Conservation (phyloP, 1,140 invertebrate species). For the Coptotermes formosanus region DNA sequence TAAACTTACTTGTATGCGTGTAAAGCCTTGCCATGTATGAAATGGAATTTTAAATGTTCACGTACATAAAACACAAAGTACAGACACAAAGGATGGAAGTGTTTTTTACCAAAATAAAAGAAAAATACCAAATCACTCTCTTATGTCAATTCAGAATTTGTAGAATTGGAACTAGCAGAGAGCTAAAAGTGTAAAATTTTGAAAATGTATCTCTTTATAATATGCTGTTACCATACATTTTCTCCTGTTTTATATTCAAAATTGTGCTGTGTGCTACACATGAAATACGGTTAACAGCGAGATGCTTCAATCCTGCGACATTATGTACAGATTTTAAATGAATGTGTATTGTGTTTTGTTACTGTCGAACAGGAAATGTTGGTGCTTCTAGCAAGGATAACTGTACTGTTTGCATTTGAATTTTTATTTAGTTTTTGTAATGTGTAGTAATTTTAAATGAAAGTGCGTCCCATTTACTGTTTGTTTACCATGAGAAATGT, state of each 20-base stretch:
- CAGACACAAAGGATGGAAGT: not conserved
- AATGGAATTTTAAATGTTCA: not conserved
- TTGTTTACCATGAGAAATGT: not conserved
- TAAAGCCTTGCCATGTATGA: not conserved
- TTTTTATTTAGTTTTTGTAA: not conserved
- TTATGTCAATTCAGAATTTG: not conserved
- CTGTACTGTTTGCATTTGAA: not conserved
- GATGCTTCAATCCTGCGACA: not conserved
- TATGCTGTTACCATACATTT: constrained; percentile 3
- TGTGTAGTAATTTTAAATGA: not conserved
- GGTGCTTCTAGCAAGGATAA: not conserved
- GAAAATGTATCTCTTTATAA: not conserved
- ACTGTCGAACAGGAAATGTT: not conserved
- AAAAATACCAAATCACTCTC: constrained; percentile 4
- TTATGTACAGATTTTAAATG: constrained; percentile 8
- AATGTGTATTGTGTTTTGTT: not conserved
- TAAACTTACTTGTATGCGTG: not conserved
- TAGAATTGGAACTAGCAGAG: not conserved
- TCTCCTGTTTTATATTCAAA: not conserved
- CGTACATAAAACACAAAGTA: not conserved
- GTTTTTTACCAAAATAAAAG: not conserved
- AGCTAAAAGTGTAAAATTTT: not conserved
- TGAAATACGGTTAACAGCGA: not conserved
- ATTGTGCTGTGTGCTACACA: not conserved
- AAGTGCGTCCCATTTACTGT: not conserved